Evolutionary conservation across 2,113 vertebrate genomes (phyloP).

Genomic region (Astur gentilis): DNA sequence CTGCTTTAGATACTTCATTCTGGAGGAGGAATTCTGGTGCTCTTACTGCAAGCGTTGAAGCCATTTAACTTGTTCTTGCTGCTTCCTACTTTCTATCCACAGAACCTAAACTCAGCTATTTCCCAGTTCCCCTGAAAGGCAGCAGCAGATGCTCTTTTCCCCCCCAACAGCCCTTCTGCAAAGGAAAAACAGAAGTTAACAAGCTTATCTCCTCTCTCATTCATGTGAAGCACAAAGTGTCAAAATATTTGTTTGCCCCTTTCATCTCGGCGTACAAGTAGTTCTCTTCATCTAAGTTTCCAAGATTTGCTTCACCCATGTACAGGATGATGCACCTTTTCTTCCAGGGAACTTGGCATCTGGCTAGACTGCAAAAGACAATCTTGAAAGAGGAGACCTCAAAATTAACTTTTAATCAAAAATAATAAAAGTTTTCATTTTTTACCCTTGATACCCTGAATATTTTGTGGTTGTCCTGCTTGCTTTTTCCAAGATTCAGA

Average conservation of each 20-base stretch:
- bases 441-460: background rate
- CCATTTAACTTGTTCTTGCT: background rate
- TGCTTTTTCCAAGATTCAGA: background rate
- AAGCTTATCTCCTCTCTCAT: background rate
- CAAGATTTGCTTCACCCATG: background rate
- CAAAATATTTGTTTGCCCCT: background rate
- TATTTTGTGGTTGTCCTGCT: background rate
- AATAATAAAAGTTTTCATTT: background rate
- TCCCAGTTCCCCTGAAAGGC: background rate
- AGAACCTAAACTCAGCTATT: background rate
- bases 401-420: background rate
- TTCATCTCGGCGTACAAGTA: background rate
- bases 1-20: background rate
- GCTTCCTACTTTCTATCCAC: background rate
- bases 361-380: background rate
- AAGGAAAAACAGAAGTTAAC: background rate
- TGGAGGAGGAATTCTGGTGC: background rate
- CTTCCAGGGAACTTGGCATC: background rate
- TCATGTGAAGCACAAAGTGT: background rate
- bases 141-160: background rate
- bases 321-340: background rate
- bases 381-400: background rate
- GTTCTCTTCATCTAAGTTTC: background rate
- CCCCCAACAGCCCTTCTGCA: background rate
- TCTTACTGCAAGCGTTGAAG: background rate